Evolutionary conservation across 2,113 vertebrate genomes (phyloP).

Genomic region (Mohoua ochrocephala): DNA sequence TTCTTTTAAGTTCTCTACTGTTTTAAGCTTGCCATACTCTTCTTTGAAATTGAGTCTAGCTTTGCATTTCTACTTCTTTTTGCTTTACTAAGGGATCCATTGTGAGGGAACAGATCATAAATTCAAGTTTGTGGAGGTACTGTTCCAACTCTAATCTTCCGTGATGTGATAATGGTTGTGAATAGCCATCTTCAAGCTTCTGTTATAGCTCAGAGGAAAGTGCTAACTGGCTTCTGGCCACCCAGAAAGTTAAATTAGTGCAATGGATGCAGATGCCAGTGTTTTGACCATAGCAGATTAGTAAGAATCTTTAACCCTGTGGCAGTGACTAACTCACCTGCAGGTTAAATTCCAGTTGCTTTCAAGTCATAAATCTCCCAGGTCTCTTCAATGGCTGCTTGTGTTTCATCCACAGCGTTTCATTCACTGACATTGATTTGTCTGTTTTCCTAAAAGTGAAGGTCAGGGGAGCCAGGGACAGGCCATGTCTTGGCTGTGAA

Average conservation of each 20-base stretch:
- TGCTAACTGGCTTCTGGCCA: not conserved
- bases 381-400: not conserved
- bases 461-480: not conserved
- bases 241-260: not conserved
- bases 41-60: not conserved
- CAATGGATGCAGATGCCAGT: not conserved
- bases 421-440: not conserved
- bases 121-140: not conserved
- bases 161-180: not conserved
- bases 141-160: not conserved
- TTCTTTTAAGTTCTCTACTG: not conserved
- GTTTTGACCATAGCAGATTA: not conserved
- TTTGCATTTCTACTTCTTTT: not conserved
- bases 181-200: not conserved
- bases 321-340: not conserved
- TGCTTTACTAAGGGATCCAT: not conserved
- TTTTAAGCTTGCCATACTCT: not conserved
- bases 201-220: not conserved
- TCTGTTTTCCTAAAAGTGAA: not conserved
- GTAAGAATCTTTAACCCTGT: not conserved
- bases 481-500: not conserved
- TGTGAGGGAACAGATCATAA: not conserved
- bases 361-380: not conserved
- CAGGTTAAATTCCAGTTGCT: not conserved
- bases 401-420: not conserved